Base-by-base conservation (phyloP, 2,888 invertebrate species). In the Andricus quercusramuli region DNA sequence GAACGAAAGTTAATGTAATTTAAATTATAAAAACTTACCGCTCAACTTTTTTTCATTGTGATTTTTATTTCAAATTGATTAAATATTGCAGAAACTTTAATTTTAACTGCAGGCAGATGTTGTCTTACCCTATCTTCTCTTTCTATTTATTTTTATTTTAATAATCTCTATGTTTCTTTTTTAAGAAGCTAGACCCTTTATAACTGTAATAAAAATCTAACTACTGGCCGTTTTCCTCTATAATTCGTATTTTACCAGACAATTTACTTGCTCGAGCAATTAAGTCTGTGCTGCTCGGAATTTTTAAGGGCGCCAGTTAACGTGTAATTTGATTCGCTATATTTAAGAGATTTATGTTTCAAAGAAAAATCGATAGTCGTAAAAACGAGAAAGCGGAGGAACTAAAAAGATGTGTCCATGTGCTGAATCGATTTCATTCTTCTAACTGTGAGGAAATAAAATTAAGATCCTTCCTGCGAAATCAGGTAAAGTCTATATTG, bases 271-370 rank as follows among this genome's bases (percentile, higher is more conserved):
- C 29, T 56, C 51, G 15, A 25, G 56, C 32, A 74, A 74, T 74
- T 56, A 74, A 74, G 32, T 74, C 29, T 56, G 20, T 70, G 70
- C 47, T 29, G 25, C 11, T 51, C n/a, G 25, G 32, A 51, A 70
- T 51, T 47, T 74, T 20, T 51, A 74, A 37, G 56, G 56, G 20
- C 20, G 32, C 11, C 37, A 32, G n/a, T 32, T 56, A 74, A 74
- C 56, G 51, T n/a, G 74, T 74, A 56, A 74, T 56, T 51, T 51
- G 70, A 51, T 44, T 68, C 44, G 67, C n/a, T 13, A 41, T n/a
- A 67, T 47, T 22, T 20, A 47, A 70, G 29, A 70, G 29, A 51
- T 47, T 47, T 17, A 47, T 15, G 47, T 47, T 47, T 15, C 4
- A 47, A 4, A 3, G 47, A 51, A 70, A 25, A 70, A 9, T 70